Evolutionary conservation across 2,888 invertebrate species (phyloP), one percentile per base, ranked within the genome.

Genomic region (Anoncus sp.): DNA sequence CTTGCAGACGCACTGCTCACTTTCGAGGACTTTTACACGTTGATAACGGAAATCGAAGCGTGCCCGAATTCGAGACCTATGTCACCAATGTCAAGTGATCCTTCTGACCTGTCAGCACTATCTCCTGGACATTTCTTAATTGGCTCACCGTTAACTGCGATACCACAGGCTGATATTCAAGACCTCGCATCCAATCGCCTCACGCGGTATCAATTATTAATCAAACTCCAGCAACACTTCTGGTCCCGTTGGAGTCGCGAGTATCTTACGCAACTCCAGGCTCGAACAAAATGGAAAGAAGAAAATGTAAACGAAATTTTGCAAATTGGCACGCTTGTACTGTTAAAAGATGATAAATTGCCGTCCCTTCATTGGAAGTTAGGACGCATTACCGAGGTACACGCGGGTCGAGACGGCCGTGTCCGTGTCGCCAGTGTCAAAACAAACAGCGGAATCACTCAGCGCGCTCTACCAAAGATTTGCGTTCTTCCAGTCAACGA

Each of bases 101-200:
- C 72, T 10, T 24, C 47, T n/a, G 86, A 86, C 22, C 40, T 18
- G 55, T 7, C 47, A 2, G 72, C 80, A 0, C 69, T 87, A 1
- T 86, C 87, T 1, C 87, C 87, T 18, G 85, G 82, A 1, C 87
- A 87, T 65, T 86, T 87, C 66, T 75, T 88, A 2, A 82, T 86
- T 38, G 86, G 85, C n/a, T 51, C 57, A 55, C 67, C 84, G 20
- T 62, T 84, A 35, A 55, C 35, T 12, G 66, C 66, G 6, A 53
- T 66, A 4, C 66, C 66, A 18, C 20, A 66, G 14, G 9, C 53
- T 6, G n/a, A 53, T 35, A 5, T 66, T 6, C 7, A 3, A 3
- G 40, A 66, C 35, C 22, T 22, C 1, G 16, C 53, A 2, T 53
- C 66, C 5, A 53, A 53, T 38, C 66, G 51, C 35, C 20, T 66